These are phyloP conservation scores for Neoarius graeffei DNA, from an alignment of 2,113 vertebrate genomes.

Conservation along the genomic window DNA sequence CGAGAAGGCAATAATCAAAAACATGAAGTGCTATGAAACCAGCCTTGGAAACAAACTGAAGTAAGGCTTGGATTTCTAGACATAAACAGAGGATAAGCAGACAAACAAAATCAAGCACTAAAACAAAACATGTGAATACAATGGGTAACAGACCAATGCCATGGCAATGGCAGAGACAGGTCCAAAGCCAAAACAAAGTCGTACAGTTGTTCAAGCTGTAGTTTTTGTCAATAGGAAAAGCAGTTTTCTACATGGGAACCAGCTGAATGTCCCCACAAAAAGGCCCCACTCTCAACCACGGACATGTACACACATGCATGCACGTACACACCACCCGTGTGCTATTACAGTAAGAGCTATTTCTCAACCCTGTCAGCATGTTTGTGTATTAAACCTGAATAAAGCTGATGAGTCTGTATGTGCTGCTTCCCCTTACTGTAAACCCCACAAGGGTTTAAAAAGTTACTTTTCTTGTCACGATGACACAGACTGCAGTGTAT, in stretches of 20 bases:
- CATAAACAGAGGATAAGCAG: background rate
- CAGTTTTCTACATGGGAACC: background rate
- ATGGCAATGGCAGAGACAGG: background rate
- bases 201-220: background rate
- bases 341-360: background rate
- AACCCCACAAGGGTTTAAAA: background rate
- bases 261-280: background rate
- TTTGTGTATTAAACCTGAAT: background rate
- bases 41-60: background rate
- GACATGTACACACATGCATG: background rate
- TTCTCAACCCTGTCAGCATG: background rate
- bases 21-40: background rate
- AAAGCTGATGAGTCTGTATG: background rate
- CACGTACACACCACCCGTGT: background rate
- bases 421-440: background rate
- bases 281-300: background rate
- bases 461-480: background rate
- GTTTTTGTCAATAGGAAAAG: background rate
- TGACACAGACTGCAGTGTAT: background rate
- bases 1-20: background rate
- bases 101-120: constrained; percentile 3
- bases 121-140: background rate
- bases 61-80: background rate
- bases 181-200: background rate
- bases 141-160: background rate